Conservation (phyloP, 2,797 vertebrate genomes). For the Clarias laeviceps region DNA sequence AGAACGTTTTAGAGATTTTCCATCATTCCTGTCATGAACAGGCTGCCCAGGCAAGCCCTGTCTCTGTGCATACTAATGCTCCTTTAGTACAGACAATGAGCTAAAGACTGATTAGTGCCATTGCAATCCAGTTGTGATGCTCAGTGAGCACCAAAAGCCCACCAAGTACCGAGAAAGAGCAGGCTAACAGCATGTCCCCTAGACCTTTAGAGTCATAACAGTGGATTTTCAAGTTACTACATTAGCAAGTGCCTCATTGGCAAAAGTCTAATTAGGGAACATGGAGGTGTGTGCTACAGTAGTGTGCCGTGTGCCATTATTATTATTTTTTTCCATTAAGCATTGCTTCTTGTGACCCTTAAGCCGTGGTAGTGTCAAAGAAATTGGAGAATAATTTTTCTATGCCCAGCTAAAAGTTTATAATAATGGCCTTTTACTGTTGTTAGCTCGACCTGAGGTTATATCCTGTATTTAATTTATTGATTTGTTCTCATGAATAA, state of each 20-base stretch:
- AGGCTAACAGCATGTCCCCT: neutral
- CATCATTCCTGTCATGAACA: neutral
- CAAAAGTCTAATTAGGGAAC: conserved; percentile 30
- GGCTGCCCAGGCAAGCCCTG: neutral
- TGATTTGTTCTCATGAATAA: neutral
- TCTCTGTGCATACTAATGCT: neutral
- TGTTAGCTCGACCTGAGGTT: neutral
- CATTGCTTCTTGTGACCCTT: conserved; percentile 20
- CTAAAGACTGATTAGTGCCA: neutral
- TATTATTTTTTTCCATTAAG: conserved; percentile 21
- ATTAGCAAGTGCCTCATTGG: conserved; percentile 18
- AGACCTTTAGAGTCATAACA: conserved; percentile 17
- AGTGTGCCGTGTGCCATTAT: too few relatives aligned
- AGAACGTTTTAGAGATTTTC: neutral
- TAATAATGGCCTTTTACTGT: neutral
- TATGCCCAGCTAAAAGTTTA: neutral
- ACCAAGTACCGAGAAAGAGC: neutral
- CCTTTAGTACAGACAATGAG: neutral
- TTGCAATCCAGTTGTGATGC: neutral
- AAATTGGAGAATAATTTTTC: neutral
- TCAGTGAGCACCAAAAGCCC: neutral
- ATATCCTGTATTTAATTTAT: neutral
- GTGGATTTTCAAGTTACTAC: conserved; percentile 3
- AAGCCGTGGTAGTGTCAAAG: neutral
- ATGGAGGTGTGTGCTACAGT: conserved; percentile 8